phyloP scores from a whole-genome alignment of 92 coral and sea anemone genomes.

The Actinernus sp. region DNA sequence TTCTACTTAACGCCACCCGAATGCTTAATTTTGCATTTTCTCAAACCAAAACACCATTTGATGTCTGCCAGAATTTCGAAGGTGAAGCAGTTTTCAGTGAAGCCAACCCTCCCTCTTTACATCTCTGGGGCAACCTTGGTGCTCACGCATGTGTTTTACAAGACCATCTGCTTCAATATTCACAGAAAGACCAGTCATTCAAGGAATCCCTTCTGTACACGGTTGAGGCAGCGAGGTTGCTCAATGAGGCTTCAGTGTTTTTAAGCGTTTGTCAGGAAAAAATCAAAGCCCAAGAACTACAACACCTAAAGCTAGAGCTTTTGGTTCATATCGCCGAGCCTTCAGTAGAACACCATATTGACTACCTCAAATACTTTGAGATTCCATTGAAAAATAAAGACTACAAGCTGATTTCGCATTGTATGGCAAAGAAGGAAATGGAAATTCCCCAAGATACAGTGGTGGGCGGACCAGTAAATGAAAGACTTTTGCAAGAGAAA shows the following conservation, averaged over 20 bases:
- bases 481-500: conserved; percentile 11
- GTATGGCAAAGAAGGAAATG: conserved; percentile 37
- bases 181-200: not conserved
- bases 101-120: conserved; percentile 69
- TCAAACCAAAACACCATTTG: conserved; percentile 53
- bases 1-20: conserved; percentile 62
- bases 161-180: conserved; percentile 34
- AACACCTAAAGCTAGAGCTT: conserved; percentile 39
- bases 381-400: conserved; percentile 55
- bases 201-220: conserved; percentile 35
- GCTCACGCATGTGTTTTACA: conserved; percentile 62
- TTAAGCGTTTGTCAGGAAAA: conserved; percentile 67
- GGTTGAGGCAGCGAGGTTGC: conserved; percentile 49
- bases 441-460: no score
- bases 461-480: no score
- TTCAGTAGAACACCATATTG: conserved; percentile 3
- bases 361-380: conserved; percentile 36
- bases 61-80: conserved; percentile 58
- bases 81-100: conserved; percentile 62
- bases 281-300: conserved; percentile 67
- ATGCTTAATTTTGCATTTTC: conserved; percentile 68
- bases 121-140: conserved; percentile 73
- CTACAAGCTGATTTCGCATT: conserved; percentile 61
- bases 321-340: conserved; percentile 24
- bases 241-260: conserved; percentile 72